These are phyloP conservation scores for Ptiloglossa arizonensis DNA, from an alignment of 1,140 invertebrate genomes.

Conservation along the genomic window DNA sequence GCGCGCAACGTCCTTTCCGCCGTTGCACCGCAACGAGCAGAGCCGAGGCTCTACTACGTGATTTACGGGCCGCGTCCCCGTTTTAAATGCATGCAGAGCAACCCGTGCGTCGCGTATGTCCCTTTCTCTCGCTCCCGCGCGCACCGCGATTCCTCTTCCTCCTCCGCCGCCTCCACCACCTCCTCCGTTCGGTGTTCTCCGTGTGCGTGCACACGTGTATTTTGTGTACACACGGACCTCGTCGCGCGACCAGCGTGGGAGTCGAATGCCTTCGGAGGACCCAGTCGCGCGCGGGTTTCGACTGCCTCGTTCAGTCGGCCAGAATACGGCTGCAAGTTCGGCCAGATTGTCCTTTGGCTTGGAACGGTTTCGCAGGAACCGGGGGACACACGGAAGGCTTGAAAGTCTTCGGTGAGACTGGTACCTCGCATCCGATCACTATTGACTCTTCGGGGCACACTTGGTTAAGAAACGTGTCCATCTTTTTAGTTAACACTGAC, in stretches of 20 bases:
- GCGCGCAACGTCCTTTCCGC: constrained; percentile 49
- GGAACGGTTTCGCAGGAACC: not conserved
- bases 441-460: too few species aligned
- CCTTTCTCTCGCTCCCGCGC: constrained; percentile 29
- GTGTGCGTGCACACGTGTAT: constrained; percentile 51
- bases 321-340: not conserved
- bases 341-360: not conserved
- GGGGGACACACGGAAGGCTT: too few species aligned
- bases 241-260: constrained; percentile 8
- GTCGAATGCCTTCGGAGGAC: constrained; percentile 10
- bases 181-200: not conserved
- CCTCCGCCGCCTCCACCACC: not conserved
- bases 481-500: too few species aligned
- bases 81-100: constrained; percentile 61
- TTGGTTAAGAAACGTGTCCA: too few species aligned
- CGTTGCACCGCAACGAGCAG: constrained; percentile 53
- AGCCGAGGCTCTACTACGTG: constrained; percentile 51
- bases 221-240: constrained; percentile 49
- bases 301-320: not conserved
- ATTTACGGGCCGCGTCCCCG: constrained; percentile 58
- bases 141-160: constrained; percentile 6
- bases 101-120: constrained; percentile 30
- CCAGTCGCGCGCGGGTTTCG: not conserved
- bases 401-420: too few species aligned
- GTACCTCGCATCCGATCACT: too few species aligned